Base-by-base conservation (phyloP, 1,140 invertebrate species). In the Lepidurus packardi region DNA sequence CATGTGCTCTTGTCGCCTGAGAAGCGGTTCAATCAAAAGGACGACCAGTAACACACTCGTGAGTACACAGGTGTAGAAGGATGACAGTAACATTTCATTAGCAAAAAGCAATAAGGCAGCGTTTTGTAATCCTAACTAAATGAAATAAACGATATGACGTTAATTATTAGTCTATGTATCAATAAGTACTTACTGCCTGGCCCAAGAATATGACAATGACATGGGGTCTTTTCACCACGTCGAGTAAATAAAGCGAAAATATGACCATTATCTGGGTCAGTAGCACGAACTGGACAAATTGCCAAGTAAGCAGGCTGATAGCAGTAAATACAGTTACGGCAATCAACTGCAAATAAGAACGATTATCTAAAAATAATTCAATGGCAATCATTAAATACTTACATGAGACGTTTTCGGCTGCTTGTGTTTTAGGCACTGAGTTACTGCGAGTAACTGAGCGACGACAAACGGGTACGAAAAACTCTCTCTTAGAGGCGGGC, bases 201-300 rank as follows among this genome's bases (percentile, higher is more conserved):
- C 79, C 77, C 41, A 73, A 45, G n/a, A 76, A 79, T 41, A 81
- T n/a, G 25, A 80, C 78, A 25, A 82, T 65, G 10, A 80, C 45
- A 74, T 74, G 78, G 80, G 81, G n/a, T 81, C 79, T 11, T 80
- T 78, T 73, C 75, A 78, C 21, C 6, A 65, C 53, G 6, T 21
- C 53, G 6, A 65, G 53, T 65, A 77, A 45, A 65, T 65, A 75
- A 42, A 78, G 43, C 65, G 7, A 79, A 81, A 78, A 79, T 78
- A 79, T 74, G 44, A 81, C 47, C 41, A 73, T 75, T 2, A 89
- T 86, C 83, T 94, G 92, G 0, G 91, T 92, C 0, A 90, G 83
- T 76, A 93, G 87, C 73, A 92, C 89, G 83, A 93, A 94, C 82
- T 93, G 92, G 1, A 91, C 89, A 87, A 94, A 93, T 84, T 93